Percentiles rank a stretch among this genome's conserved stretches.
These are phyloP conservation scores for Nylanderia fulva DNA, from an alignment of 1,140 invertebrate genomes.

Conservation along the genomic window DNA sequence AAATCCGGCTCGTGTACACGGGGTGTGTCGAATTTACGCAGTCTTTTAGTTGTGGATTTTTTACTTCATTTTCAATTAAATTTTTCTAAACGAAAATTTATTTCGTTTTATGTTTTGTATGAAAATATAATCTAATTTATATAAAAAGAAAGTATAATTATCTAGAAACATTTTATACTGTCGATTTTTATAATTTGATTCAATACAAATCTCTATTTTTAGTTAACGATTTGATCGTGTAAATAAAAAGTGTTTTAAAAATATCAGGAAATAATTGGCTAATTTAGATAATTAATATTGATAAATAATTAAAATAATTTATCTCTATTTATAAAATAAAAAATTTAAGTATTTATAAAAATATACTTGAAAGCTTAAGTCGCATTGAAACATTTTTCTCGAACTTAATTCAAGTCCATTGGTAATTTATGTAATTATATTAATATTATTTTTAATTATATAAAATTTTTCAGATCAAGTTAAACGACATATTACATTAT, in stretches of 20 bases:
- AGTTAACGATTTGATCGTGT: not conserved
- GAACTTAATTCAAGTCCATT: too few species aligned
- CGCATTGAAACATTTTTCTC: too few species aligned
- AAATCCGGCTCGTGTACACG: conserved; percentile 35
- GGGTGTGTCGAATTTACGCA: not conserved
- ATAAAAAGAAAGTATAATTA: not conserved
- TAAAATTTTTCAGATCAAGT: too few species aligned
- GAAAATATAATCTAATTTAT: not conserved
- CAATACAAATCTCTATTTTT: not conserved
- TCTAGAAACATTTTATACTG: not conserved
- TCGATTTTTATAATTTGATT: too few species aligned
- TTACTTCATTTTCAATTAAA: conserved; percentile 4
- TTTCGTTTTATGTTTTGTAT: not conserved
- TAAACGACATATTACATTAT: too few species aligned
- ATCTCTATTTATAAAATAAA: too few species aligned
- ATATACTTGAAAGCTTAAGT: too few species aligned
- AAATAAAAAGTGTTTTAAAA: not conserved
- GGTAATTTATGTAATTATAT: too few species aligned
- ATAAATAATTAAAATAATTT: too few species aligned
- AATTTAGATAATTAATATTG: not conserved
- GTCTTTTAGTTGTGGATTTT: not conserved
- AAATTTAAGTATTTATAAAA: too few species aligned
- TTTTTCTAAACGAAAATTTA: not conserved
- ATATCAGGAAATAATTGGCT: not conserved
- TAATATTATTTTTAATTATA: too few species aligned